Conservation (phyloP, 2,797 vertebrate species). For the Trachops cirrhosus region DNA sequence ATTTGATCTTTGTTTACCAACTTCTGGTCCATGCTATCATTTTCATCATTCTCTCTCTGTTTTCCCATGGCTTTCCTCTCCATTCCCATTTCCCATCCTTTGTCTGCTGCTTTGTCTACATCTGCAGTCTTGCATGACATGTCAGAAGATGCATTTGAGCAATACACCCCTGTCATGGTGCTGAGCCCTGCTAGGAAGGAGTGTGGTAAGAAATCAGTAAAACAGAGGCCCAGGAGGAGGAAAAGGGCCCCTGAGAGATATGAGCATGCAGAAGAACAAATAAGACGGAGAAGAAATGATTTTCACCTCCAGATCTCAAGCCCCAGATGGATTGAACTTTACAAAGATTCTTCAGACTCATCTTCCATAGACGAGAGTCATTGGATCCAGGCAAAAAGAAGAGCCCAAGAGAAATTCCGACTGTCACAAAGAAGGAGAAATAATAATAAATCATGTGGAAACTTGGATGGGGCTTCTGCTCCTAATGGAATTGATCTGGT, state of each 20-base stretch:
- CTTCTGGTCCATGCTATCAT: conserved; percentile 72
- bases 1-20: conserved; percentile 65
- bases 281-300: conserved; percentile 74
- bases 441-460: conserved; percentile 76
- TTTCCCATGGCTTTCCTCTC: conserved; percentile 78
- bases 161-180: conserved; percentile 80
- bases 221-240: conserved; percentile 88
- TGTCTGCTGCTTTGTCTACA: conserved; percentile 84
- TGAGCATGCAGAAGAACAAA: conserved; percentile 80
- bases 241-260: conserved; percentile 80
- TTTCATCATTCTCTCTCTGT: conserved; percentile 74
- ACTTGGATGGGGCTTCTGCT: conserved; percentile 69
- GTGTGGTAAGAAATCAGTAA: conserved; percentile 88
- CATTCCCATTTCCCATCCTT: conserved; percentile 79
- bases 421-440: conserved; percentile 81
- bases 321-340: conserved; percentile 71
- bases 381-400: conserved; percentile 86
- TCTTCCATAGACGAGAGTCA: conserved; percentile 88
- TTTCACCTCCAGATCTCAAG: conserved; percentile 64
- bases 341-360: conserved; percentile 81
- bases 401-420: conserved; percentile 88
- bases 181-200: conserved; percentile 82
- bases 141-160: conserved; percentile 87
- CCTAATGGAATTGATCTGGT: conserved; percentile 82
- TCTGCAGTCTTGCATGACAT: conserved; percentile 85